Evolutionary conservation across 2,888 invertebrate genomes (phyloP).

Genomic region (Agonopterix heracliana): DNA sequence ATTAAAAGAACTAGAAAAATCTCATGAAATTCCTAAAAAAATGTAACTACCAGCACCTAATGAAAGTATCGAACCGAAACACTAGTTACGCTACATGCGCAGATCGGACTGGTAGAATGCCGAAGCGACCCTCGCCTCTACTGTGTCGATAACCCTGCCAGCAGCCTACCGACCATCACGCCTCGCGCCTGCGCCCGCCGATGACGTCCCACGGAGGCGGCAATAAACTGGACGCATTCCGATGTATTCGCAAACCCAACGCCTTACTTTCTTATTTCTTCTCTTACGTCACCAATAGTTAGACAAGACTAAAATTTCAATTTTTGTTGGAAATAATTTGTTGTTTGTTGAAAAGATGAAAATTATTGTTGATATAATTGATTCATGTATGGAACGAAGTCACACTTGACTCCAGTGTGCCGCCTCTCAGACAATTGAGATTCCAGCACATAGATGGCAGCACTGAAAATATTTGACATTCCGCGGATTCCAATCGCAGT

Average conservation of each 20-base stretch:
- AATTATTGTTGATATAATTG: not conserved
- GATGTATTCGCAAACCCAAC: conserved; percentile 47
- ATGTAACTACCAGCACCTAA: not conserved
- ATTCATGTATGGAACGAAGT: conserved; percentile 16
- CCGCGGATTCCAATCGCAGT: conserved; percentile 79
- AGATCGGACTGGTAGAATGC: conserved; percentile 26
- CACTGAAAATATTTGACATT: conserved; percentile 82
- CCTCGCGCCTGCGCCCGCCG: conserved; percentile 41
- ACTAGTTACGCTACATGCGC: conserved; percentile 50
- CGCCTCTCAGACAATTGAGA: conserved; percentile 53
- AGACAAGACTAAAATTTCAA: not conserved
- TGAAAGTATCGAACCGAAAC: conserved; percentile 58
- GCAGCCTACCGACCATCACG: conserved; percentile 59
- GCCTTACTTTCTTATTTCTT: conserved; percentile 36
- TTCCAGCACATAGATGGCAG: conserved; percentile 77
- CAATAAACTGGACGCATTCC: conserved; percentile 62
- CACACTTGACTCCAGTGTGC: conserved; percentile 42
- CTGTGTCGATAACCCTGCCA: conserved; percentile 73
- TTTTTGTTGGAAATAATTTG: no score
- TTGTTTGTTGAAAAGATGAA: no score
- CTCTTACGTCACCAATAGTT: conserved; percentile 3
- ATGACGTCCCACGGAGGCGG: conserved; percentile 58
- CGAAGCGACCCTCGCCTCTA: conserved; percentile 48
- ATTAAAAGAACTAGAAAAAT: no score
- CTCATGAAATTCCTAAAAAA: not conserved